A percentile compares a stretch with the other conserved stretches of the same genome.
phyloP scores from a whole-genome alignment of 2,888 invertebrate species.

The Ectobius pallidus region DNA sequence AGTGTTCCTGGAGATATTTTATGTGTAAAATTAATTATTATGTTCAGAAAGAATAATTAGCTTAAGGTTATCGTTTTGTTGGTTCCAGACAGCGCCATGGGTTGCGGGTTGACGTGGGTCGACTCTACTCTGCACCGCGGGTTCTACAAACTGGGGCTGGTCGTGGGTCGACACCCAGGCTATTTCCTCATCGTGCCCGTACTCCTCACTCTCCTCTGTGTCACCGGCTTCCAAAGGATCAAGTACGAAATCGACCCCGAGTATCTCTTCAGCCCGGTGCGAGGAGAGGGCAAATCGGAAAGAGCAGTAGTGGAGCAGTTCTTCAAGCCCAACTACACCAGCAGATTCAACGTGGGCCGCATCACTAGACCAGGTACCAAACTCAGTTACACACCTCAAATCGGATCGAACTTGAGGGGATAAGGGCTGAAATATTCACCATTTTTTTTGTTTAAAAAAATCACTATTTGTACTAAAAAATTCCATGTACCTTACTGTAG shows the following conservation, averaged over 20 bases:
- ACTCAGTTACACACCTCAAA: too few species aligned
- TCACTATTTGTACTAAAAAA: too few species aligned
- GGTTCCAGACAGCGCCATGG: too few species aligned
- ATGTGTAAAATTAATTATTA: too few species aligned
- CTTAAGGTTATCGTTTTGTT: too few species aligned
- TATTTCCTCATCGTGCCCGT: constrained; percentile 90
- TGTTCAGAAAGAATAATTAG: too few species aligned
- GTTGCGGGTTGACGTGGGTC: constrained; percentile 73
- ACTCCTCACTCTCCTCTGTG: constrained; percentile 77
- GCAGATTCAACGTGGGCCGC: constrained; percentile 82
- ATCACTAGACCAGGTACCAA: constrained; percentile 81
- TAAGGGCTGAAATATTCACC: too few species aligned
- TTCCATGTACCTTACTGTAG: too few species aligned
- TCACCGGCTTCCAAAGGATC: constrained; percentile 86
- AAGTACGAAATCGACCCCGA: constrained; percentile 92
- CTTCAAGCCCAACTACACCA: constrained; percentile 89
- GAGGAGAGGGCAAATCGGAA: constrained; percentile 84
- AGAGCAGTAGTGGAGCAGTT: constrained; percentile 79
- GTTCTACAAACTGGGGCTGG: constrained; percentile 79
- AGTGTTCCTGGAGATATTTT: too few species aligned
- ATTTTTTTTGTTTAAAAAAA: too few species aligned
- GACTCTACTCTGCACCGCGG: constrained; percentile 79
- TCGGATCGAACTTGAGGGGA: too few species aligned
- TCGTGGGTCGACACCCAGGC: constrained; percentile 82
- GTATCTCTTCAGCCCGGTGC: constrained; percentile 88